Conservation (phyloP, 2,113 vertebrate genomes). For the Formicarius rufipectus region DNA sequence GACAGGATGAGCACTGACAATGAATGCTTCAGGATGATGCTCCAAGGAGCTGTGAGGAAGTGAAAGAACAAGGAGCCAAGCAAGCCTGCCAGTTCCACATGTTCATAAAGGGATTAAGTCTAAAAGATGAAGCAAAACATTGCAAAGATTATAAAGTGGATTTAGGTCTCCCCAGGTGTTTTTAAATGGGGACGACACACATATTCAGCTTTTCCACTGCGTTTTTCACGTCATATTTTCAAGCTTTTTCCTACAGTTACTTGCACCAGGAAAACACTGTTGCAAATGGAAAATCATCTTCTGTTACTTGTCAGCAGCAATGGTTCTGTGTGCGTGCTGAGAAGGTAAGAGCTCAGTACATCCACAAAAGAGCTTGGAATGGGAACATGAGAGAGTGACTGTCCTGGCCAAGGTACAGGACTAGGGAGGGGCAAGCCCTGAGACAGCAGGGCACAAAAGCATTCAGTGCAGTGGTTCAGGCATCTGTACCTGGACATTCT, state of each 20-base stretch:
- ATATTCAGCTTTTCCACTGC: background rate
- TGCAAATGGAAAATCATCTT: background rate
- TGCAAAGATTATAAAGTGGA: background rate
- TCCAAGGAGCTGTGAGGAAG: background rate
- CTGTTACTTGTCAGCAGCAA: background rate
- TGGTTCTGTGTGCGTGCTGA: background rate
- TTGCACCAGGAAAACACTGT: background rate
- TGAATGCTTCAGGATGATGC: background rate
- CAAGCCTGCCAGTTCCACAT: background rate
- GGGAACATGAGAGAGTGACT: background rate
- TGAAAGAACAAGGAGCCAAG: background rate
- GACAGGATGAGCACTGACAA: too few species aligned
- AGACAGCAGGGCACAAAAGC: background rate
- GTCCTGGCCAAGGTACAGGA: background rate
- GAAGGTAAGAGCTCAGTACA: background rate
- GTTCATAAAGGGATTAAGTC: background rate
- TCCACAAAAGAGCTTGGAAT: background rate
- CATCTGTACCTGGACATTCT: background rate
- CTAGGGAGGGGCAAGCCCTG: background rate
- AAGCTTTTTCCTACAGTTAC: background rate
- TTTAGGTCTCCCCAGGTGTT: background rate
- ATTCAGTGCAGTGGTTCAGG: background rate
- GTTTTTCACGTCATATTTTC: background rate
- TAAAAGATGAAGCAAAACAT: background rate
- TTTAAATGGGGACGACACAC: background rate